Conservation (phyloP, 2,888 invertebrate genomes). For the Lepidochitona cinerea region DNA sequence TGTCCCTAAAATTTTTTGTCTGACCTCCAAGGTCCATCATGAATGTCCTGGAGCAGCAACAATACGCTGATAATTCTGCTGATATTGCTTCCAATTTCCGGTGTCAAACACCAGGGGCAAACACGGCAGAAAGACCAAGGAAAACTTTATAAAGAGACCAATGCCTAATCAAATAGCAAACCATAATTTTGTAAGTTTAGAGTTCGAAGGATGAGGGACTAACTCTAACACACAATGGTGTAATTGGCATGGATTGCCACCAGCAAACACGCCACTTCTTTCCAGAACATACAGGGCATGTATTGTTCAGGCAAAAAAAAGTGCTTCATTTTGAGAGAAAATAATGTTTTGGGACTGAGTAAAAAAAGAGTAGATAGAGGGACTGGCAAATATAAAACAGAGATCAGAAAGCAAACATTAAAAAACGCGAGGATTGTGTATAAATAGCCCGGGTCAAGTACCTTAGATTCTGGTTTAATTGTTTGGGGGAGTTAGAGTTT, state of each 20-base stretch:
- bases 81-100: neutral
- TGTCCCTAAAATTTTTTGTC: no score
- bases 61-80: neutral
- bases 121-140: neutral
- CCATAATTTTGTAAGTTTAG: slow-evolving; percentile 5
- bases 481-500: no score
- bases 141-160: neutral
- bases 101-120: neutral
- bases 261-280: neutral
- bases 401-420: no score
- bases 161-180: neutral
- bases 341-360: no score
- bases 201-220: neutral
- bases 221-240: neutral
- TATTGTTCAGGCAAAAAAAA: no score
- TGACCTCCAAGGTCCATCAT: no score
- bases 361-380: no score
- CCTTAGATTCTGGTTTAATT: no score
- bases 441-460: no score
- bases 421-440: no score
- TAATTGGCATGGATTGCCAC: neutral
- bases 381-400: no score
- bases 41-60: neutral
- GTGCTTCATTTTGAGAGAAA: no score
- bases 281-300: neutral